A percentile compares a stretch with the other conserved stretches of the same genome.
These are phyloP conservation scores for Acanthiza pusilla DNA, from an alignment of 2,797 vertebrate genomes.

Conservation along the genomic window DNA sequence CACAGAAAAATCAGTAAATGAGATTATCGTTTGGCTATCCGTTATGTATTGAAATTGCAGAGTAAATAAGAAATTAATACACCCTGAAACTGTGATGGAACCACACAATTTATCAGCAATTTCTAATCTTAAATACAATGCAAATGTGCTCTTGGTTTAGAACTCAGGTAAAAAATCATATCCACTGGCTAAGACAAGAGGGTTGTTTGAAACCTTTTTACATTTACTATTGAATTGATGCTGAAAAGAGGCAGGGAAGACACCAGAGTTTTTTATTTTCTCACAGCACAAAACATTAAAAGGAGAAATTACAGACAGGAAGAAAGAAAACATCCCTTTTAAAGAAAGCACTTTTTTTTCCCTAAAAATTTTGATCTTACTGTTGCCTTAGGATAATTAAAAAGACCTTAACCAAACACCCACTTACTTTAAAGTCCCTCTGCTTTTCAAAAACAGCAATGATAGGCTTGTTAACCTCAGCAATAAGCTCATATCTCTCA, in stretches of 20 bases:
- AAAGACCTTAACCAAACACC: neutral
- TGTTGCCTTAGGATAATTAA: neutral
- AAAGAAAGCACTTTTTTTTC: neutral
- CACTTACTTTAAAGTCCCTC: slow-evolving; percentile 91
- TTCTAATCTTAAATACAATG: neutral
- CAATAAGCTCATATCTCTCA: slow-evolving; percentile 93
- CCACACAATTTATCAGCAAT: neutral
- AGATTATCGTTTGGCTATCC: neutral
- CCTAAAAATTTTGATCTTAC: neutral
- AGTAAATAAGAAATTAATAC: neutral
- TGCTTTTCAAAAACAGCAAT: slow-evolving; percentile 97
- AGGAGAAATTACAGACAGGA: neutral
- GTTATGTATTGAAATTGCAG: neutral
- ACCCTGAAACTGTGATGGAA: neutral
- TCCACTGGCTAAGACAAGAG: neutral
- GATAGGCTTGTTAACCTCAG: slow-evolving; percentile 96
- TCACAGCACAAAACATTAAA: neutral
- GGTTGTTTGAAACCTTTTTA: neutral
- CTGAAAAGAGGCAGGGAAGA: neutral
- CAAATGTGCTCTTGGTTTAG: neutral
- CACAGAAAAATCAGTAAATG: neutral
- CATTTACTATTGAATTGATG: neutral
- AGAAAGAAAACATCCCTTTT: neutral
- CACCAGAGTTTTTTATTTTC: neutral
- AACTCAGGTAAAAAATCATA: neutral